These are phyloP conservation scores for Mus caroli DNA, from an alignment of 2,797 vertebrate genomes.

Conservation along the genomic window DNA sequence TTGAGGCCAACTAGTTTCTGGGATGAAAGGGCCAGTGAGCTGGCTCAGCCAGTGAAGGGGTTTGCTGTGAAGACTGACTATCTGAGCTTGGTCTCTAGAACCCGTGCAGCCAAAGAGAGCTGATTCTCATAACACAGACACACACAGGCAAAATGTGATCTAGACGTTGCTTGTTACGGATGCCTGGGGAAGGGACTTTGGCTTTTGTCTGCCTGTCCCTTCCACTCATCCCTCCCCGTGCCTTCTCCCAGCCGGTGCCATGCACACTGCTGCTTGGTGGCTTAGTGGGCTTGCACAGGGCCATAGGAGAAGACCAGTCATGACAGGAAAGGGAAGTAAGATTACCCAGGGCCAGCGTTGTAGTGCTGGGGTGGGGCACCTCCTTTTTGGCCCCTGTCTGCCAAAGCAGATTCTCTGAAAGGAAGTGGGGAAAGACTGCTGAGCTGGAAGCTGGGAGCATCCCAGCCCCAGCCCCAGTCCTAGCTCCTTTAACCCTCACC, in stretches of 20 bases:
- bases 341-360: neutral
- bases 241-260: neutral
- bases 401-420: conserved; percentile 52
- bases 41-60: neutral
- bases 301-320: conserved; percentile 36
- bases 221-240: neutral
- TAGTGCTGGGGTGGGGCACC: neutral
- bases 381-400: neutral
- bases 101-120: neutral
- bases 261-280: neutral
- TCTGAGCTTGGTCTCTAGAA: neutral
- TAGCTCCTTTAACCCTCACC: neutral
- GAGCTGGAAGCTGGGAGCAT: conserved; percentile 48
- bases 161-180: neutral
- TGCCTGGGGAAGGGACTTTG: neutral
- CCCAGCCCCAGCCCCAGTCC: neutral
- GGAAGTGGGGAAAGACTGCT: conserved; percentile 58
- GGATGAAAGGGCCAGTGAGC: neutral
- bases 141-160: neutral
- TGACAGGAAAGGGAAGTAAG: conserved; percentile 70
- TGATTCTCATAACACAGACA: neutral
- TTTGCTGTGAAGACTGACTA: neutral
- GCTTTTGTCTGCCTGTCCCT: neutral
- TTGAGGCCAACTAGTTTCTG: neutral
- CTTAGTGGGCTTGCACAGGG: neutral